Percentiles rank a stretch among this genome's conserved stretches.
These are phyloP conservation scores for Tenodera sinensis DNA, from an alignment of 2,888 invertebrate genomes.

Conservation along the genomic window DNA sequence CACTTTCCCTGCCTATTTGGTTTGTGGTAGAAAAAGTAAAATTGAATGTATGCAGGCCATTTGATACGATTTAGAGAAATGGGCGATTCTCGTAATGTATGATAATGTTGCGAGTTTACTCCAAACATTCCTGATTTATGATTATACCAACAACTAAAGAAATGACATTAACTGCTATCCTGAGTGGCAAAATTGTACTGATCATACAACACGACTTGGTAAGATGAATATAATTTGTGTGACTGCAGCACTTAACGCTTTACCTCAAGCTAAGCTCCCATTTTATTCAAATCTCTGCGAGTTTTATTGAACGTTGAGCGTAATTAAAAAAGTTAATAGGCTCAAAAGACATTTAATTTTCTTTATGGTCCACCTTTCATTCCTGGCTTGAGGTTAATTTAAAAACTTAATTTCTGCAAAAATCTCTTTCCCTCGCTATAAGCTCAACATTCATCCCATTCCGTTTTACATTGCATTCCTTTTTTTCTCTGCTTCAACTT, in stretches of 20 bases:
- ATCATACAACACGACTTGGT: not conserved
- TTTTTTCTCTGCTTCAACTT: not conserved
- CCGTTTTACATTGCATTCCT: not conserved
- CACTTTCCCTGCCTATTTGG: no score
- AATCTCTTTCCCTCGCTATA: not conserved
- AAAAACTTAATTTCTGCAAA: not conserved
- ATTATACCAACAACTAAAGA: no score
- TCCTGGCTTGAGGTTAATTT: not conserved
- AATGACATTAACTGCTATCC: no score
- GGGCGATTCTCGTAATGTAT: no score
- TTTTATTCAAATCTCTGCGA: not conserved
- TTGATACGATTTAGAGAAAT: no score
- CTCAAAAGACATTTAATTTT: not conserved
- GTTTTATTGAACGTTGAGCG: not conserved
- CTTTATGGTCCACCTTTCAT: not conserved
- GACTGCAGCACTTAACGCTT: not conserved
- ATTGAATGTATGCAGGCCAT: no score
- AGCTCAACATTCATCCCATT: not conserved
- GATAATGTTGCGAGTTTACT: no score
- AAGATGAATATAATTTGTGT: not conserved
- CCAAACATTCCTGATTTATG: no score
- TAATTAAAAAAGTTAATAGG: not conserved
- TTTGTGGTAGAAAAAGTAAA: no score
- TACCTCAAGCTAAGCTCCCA: not conserved
- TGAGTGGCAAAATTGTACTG: not conserved